phyloP scores from a whole-genome alignment of 2,888 invertebrate genomes.

The Leptinotarsa peninsularis region DNA sequence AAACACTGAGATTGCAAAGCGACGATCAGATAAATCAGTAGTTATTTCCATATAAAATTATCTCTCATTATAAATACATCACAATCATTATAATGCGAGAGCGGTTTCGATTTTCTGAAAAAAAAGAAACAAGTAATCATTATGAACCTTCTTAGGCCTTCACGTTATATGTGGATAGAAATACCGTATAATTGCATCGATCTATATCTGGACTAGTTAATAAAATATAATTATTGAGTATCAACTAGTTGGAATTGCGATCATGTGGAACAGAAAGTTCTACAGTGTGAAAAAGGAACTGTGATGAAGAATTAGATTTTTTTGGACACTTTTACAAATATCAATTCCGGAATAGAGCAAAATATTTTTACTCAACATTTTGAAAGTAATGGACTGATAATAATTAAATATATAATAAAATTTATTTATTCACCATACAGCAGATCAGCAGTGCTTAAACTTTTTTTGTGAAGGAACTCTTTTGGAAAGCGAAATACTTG shows the following conservation, averaged over 20 bases:
- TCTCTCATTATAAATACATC: conserved; percentile 25
- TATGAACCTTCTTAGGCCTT: conserved; percentile 21
- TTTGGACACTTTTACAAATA: too few species aligned
- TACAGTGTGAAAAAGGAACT: too few species aligned
- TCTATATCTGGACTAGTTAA: conserved; percentile 19
- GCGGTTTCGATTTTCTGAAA: conserved; percentile 8
- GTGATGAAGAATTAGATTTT: too few species aligned
- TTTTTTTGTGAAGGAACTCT: too few species aligned
- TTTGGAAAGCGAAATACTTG: too few species aligned
- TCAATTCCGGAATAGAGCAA: too few species aligned
- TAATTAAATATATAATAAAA: too few species aligned
- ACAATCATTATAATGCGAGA: conserved; percentile 15
- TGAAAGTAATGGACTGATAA: too few species aligned
- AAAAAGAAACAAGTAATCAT: conserved; percentile 11
- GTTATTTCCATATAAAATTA: conserved; percentile 17
- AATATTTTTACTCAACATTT: too few species aligned
- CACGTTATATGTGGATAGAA: conserved; percentile 17
- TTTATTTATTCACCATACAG: too few species aligned
- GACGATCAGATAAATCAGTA: conserved; percentile 3
- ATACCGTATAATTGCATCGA: conserved; percentile 24
- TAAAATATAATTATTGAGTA: conserved; percentile 23
- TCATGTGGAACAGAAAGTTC: background rate
- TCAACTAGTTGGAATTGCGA: conserved; percentile 13
- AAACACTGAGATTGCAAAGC: conserved; percentile 13
- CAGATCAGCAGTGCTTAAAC: too few species aligned